These are phyloP conservation scores for Druon quercuslanigerum DNA, from an alignment of 1,140 invertebrate genomes.

Conservation along the genomic window DNA sequence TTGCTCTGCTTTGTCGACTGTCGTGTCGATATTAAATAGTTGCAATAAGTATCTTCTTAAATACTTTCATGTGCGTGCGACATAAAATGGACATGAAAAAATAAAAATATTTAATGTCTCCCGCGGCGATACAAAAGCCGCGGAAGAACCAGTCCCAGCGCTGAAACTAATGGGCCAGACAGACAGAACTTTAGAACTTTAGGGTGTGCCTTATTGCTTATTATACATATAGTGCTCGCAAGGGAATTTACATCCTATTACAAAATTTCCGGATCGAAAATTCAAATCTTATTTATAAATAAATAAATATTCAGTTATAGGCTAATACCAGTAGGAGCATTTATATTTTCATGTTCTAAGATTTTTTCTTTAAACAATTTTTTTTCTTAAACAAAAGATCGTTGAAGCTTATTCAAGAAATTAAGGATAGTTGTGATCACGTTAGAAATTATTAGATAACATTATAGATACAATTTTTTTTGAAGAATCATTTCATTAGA, in stretches of 20 bases:
- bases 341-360: no score
- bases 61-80: slow-evolving; percentile 29
- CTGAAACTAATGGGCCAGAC: slow-evolving; percentile 50
- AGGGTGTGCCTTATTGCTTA: slow-evolving; percentile 47
- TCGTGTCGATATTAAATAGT: neutral
- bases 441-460: no score
- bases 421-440: no score
- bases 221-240: slow-evolving; percentile 34
- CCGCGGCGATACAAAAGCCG: slow-evolving; percentile 54
- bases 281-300: no score
- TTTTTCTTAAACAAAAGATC: no score
- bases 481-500: no score
- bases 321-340: no score
- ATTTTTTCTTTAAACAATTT: no score
- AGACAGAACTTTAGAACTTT: slow-evolving; percentile 37
- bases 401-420: no score
- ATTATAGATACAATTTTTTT: no score
- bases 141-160: slow-evolving; percentile 51
- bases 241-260: slow-evolving; percentile 17
- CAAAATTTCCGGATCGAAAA: neutral
- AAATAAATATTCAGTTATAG: no score
- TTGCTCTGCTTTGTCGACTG: neutral
- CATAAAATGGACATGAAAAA: slow-evolving; percentile 42
- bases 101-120: slow-evolving; percentile 49
- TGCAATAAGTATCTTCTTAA: slow-evolving; percentile 10